Evolutionary conservation across 2,113 vertebrate genomes (phyloP).

Genomic region (Pangasianodon hypophthalmus): DNA sequence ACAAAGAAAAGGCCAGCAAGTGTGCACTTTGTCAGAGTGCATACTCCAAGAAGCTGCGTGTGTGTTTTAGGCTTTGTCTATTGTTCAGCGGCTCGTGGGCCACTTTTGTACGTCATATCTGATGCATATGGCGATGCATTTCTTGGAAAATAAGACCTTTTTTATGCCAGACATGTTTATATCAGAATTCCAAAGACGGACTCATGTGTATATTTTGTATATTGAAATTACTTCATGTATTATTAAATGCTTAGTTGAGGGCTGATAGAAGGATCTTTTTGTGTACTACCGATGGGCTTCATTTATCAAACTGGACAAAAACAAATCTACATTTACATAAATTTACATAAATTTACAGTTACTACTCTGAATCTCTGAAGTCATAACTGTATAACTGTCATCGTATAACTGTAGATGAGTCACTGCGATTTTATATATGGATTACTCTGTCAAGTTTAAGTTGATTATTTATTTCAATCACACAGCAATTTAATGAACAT

Average conservation of each 20-base stretch:
- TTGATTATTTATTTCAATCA: background rate
- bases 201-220: background rate
- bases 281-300: background rate
- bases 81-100: constrained; percentile 48
- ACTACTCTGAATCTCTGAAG: background rate
- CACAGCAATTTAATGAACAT: background rate
- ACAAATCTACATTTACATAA: background rate
- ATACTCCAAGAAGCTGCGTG: constrained; percentile 55
- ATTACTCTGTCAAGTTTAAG: too few relatives aligned
- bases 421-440: background rate
- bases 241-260: background rate
- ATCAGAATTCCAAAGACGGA: background rate
- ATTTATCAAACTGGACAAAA: background rate
- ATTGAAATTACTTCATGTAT: background rate
- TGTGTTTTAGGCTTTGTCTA: constrained; percentile 54
- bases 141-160: constrained; percentile 9
- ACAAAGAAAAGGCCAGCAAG: constrained; percentile 45
- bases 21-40: constrained; percentile 26
- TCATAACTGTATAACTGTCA: background rate
- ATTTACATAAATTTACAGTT: background rate
- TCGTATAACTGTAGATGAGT: background rate
- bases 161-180: background rate
- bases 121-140: constrained; percentile 37
- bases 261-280: background rate
- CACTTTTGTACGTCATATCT: constrained; percentile 44